Percentiles rank a stretch among this genome's conserved stretches.
Evolutionary conservation across 2,113 vertebrate species (phyloP).

Genomic region (Sitta europaea): DNA sequence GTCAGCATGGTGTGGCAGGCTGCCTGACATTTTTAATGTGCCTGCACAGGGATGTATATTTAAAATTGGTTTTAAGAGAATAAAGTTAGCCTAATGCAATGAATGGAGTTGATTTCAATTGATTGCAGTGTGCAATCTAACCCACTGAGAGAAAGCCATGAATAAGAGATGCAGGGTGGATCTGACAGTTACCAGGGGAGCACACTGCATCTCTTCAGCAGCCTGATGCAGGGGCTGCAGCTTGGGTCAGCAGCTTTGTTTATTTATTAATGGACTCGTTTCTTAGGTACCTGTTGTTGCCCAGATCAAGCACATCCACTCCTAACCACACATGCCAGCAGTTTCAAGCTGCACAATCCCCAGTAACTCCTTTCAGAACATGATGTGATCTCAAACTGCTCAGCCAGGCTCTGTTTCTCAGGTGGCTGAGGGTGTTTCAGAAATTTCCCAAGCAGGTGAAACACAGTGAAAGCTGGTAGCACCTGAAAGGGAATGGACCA

Average conservation of each 20-base stretch:
- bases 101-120: not conserved
- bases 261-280: not conserved
- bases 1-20: not conserved
- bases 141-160: not conserved
- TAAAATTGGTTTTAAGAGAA: not conserved
- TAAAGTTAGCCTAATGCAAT: not conserved
- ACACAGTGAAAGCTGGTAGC: not conserved
- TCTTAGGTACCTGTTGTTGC: not conserved
- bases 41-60: not conserved
- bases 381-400: not conserved
- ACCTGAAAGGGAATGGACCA: not conserved
- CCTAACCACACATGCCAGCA: not conserved
- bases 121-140: not conserved
- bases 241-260: not conserved
- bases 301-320: not conserved
- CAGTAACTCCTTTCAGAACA: not conserved
- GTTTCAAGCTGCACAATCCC: not conserved
- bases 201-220: not conserved
- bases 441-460: not conserved
- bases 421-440: not conserved
- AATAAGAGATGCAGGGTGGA: not conserved
- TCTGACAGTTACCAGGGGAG: not conserved
- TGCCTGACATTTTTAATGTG: not conserved
- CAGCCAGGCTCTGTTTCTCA: not conserved
- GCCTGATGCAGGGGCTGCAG: not conserved